These are phyloP conservation scores for Sisor rabdophorus DNA, from an alignment of 2,113 vertebrate species.

Conservation along the genomic window DNA sequence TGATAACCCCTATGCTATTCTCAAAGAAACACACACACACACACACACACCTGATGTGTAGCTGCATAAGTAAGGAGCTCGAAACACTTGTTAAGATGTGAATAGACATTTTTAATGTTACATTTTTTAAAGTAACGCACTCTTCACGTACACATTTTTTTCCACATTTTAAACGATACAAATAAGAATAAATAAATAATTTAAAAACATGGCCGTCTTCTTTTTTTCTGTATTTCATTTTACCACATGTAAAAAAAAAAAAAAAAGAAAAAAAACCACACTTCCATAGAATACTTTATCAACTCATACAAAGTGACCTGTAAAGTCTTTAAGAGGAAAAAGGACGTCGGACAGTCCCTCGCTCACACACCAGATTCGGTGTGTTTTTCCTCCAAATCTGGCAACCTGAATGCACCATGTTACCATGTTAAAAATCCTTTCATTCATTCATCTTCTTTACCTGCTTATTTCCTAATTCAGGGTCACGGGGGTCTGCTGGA, in stretches of 20 bases:
- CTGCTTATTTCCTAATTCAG: too few relatives aligned
- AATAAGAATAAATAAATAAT: conserved; percentile 53
- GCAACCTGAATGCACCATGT: neutral
- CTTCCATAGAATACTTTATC: conserved; percentile 30
- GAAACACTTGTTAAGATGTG: conserved; percentile 30
- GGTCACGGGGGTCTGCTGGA: too few relatives aligned
- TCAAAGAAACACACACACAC: neutral
- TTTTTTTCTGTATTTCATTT: neutral
- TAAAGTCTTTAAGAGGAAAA: conserved; percentile 38
- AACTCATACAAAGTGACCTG: conserved; percentile 48
- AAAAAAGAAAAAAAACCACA: too few relatives aligned
- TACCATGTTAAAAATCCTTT: too few relatives aligned
- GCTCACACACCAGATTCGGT: conserved; percentile 2
- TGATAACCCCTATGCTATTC: conserved; percentile 19
- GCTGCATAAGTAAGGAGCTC: conserved; percentile 7
- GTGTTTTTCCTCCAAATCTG: neutral
- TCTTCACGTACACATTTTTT: conserved; percentile 45
- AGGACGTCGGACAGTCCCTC: conserved; percentile 27
- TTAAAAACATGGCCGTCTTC: conserved; percentile 43
- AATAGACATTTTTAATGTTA: conserved; percentile 50
- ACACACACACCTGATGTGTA: neutral
- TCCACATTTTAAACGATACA: conserved; percentile 50
- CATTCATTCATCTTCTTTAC: too few relatives aligned
- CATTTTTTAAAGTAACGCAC: conserved; percentile 48
- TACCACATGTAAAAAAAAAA: neutral